Evolutionary conservation across 2,888 invertebrate species (phyloP).

Genomic region (Cephus pygmeus): DNA sequence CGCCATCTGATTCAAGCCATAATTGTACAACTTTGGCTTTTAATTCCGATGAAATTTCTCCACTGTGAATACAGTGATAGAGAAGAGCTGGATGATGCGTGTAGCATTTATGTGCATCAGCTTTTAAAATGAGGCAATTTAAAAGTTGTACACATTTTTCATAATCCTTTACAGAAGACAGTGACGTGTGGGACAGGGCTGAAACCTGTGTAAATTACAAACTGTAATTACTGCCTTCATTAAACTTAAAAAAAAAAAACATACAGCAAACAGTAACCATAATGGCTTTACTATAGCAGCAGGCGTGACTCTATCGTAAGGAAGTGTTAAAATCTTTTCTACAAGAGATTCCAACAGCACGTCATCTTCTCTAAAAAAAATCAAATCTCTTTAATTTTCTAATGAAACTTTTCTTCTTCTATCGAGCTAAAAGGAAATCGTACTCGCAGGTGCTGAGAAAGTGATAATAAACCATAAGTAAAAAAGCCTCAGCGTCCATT

Average conservation of each 20-base stretch:
- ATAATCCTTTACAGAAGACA: conserved; percentile 19
- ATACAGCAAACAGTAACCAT: conserved; percentile 43
- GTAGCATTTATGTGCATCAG: conserved; percentile 36
- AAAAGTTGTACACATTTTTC: conserved; percentile 25
- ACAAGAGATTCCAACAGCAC: not conserved
- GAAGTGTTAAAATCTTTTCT: not conserved
- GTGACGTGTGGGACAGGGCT: conserved; percentile 26
- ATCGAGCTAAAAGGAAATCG: not conserved
- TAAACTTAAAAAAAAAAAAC: not conserved
- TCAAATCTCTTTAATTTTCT: not conserved
- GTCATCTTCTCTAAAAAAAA: not conserved
- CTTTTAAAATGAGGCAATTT: conserved; percentile 22
- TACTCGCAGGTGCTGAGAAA: conserved; percentile 39
- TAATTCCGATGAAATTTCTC: conserved; percentile 29
- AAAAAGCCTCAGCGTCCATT: conserved; percentile 25
- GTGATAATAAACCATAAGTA: conserved; percentile 40
- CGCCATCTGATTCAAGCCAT: conserved; percentile 42
- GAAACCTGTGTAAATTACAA: conserved; percentile 20
- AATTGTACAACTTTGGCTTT: conserved; percentile 32
- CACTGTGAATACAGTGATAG: conserved; percentile 31
- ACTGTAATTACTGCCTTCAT: not conserved
- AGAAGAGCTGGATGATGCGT: conserved; percentile 43
- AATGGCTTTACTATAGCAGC: conserved; percentile 32
- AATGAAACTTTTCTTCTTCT: not conserved
- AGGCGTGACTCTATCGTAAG: not conserved